phyloP scores from a whole-genome alignment of 2,113 vertebrate genomes.

The Anguilla rostrata region DNA sequence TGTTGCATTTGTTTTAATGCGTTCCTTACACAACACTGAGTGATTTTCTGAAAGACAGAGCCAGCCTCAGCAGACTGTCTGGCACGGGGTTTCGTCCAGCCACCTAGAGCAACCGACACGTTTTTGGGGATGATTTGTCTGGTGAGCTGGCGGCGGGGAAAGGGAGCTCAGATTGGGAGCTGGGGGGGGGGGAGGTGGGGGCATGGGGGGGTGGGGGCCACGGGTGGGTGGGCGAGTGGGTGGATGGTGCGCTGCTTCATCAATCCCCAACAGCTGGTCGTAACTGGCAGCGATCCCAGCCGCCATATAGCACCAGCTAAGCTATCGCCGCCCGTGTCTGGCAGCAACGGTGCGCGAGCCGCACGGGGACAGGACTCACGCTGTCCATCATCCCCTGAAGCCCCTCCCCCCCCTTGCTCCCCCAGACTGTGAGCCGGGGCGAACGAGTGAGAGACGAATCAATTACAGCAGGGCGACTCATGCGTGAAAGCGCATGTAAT shows the following conservation, averaged over 20 bases:
- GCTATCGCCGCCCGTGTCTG: neutral
- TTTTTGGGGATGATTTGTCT: slow-evolving; percentile 21
- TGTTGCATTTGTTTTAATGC: neutral
- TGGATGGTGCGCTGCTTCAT: neutral
- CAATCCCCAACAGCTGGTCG: slow-evolving; percentile 22
- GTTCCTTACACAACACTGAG: neutral
- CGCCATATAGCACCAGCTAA: neutral
- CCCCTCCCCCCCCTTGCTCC: neutral
- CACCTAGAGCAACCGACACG: slow-evolving; percentile 2
- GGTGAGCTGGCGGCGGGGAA: slow-evolving; percentile 1
- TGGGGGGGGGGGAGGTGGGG: neutral
- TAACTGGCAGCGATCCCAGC: slow-evolving; percentile 19
- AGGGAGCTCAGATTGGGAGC: neutral
- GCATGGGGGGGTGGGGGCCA: neutral
- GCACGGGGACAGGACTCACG: neutral
- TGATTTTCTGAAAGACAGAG: neutral
- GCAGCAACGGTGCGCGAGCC: slow-evolving; percentile 3
- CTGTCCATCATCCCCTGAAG: slow-evolving; percentile 8
- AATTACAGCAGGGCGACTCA: neutral
- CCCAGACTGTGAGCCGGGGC: neutral
- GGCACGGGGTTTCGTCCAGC: neutral
- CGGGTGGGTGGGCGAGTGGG: neutral
- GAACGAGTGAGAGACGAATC: neutral
- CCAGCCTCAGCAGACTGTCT: slow-evolving; percentile 3
- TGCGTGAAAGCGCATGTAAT: neutral